Base-by-base conservation (phyloP, 2,797 vertebrate species). In the Mastacembelus armatus region DNA sequence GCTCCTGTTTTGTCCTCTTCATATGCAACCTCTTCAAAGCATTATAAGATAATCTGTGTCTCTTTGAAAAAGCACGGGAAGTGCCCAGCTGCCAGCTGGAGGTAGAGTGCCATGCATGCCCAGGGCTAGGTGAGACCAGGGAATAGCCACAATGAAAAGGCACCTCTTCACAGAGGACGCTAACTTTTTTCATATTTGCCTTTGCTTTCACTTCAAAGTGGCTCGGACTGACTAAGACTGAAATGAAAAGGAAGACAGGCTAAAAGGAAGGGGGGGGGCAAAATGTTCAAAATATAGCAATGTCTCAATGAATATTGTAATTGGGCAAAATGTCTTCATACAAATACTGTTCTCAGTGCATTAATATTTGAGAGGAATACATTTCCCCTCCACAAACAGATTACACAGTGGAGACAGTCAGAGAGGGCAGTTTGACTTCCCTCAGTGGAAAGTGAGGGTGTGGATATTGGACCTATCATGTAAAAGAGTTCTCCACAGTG, bases 191-290 rank as follows among this genome's bases (percentile, higher is more conserved):
- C 70, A 89, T 80, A 86, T 89, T 76, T 89, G 77, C 85, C 74
- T 84, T 89, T 84, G 73, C 72, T 68, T 80, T 45, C 51, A 83
- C 84, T 91, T 89, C 85, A 87, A 88, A 90, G 88, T 64, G 59
- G 55, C 60, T 76, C 59, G 74, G 77, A 81, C 71, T 64, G 71
- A 45, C 43, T 77, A 69, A 42, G 47, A 62, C 42, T 39, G 58
- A 62, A 64, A 73, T 6, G 55, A 50, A 73, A 77, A 59, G 38
- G 30, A 15, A 76, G 22, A 42, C 51, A 33, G 7, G 56, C 38
- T 55, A 67, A 61, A 35, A 69, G 39, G 43, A 36, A 5, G 16
- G 1, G 8, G 26, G 40, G 52, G 63, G 56, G 21, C 48, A 32
- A 67, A 57, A 48, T 26, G 60, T 14, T 22, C 11, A 22, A 14